Evolutionary conservation across 2,113 vertebrate species (phyloP).

Genomic region (Charina bottae): DNA sequence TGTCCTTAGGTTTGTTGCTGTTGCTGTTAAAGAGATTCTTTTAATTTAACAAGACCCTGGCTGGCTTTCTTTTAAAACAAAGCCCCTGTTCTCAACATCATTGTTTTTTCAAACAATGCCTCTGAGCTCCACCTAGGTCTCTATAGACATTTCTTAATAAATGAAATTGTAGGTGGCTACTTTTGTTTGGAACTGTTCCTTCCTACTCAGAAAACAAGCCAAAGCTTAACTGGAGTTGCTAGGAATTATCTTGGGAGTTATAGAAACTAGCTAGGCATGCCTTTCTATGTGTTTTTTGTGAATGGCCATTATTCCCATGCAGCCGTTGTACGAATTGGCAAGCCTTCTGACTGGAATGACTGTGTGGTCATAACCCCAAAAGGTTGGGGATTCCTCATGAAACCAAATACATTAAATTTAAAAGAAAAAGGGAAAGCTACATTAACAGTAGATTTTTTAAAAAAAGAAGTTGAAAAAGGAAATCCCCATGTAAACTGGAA

Average conservation of each 20-base stretch:
- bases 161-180: background rate
- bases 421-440: background rate
- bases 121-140: background rate
- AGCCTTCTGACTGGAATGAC: background rate
- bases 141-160: background rate
- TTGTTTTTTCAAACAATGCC: background rate
- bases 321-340: background rate
- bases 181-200: background rate
- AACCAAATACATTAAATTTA: slow-evolving; percentile 20
- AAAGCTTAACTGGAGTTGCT: background rate
- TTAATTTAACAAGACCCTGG: background rate
- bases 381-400: background rate
- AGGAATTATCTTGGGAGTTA: background rate
- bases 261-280: background rate
- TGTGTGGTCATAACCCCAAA: background rate
- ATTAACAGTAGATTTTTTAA: background rate
- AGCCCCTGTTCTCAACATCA: background rate
- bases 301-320: background rate
- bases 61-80: background rate
- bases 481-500: background rate
- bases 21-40: background rate
- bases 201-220: background rate
- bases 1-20: too few species aligned
- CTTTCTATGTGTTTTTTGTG: background rate
- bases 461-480: background rate